phyloP scores from a whole-genome alignment of 2,113 vertebrate genomes.

The Sylvietta virens region DNA sequence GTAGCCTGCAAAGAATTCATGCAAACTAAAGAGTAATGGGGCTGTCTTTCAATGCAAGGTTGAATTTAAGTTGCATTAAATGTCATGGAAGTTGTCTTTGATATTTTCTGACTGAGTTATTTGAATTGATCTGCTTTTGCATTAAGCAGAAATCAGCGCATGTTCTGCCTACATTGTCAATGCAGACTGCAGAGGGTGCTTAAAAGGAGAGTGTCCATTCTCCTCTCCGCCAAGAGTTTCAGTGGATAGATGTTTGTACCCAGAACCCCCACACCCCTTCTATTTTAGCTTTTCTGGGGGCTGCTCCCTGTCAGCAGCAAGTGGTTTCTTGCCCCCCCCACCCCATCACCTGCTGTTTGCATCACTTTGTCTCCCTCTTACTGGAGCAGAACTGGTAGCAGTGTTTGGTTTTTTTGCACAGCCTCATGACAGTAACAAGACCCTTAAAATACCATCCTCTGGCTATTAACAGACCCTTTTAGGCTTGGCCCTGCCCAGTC shows the following conservation, averaged over 20 bases:
- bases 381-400: background rate
- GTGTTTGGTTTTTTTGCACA: background rate
- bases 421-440: background rate
- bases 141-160: background rate
- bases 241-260: background rate
- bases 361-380: background rate
- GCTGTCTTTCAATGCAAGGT: background rate
- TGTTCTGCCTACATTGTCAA: background rate
- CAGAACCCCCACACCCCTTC: background rate
- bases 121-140: too few relatives aligned
- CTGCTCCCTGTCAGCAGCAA: background rate
- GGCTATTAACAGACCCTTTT: background rate
- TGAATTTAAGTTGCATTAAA: background rate
- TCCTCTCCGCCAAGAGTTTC: background rate
- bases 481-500: background rate
- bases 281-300: background rate
- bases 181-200: background rate
- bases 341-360: background rate
- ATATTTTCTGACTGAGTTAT: background rate
- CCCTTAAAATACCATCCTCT: background rate
- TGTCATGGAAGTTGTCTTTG: background rate
- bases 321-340: background rate
- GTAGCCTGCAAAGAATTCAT: background rate
- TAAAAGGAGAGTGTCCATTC: background rate
- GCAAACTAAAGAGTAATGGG: background rate